A percentile compares a stretch with the other conserved stretches of the same genome.
Conservation (phyloP, 1,140 invertebrate genomes). For the Papilio machaon region DNA sequence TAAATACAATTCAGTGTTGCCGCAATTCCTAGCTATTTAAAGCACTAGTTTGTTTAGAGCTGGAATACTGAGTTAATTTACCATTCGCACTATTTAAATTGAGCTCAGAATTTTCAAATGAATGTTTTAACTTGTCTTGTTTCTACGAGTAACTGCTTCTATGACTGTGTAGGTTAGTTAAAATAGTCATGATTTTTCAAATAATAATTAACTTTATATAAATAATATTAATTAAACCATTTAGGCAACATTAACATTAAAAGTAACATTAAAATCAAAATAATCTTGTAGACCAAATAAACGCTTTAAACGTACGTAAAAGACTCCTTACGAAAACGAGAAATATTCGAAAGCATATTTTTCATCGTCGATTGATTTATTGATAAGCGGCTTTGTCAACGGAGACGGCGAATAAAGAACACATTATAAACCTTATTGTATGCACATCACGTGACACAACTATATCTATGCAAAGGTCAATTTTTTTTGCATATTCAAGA, state of each 20-base stretch:
- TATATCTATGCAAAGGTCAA: background rate
- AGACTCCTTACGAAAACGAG: background rate
- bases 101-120: slow-evolving; percentile 18
- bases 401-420: slow-evolving; percentile 1
- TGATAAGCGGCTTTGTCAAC: slow-evolving; percentile 5
- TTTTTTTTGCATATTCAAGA: background rate
- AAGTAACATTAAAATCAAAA: background rate
- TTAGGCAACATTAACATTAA: too few species aligned
- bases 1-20: slow-evolving; percentile 23
- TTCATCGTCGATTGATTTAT: slow-evolving; percentile 8
- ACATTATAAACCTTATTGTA: background rate
- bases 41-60: slow-evolving; percentile 15
- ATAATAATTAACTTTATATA: background rate
- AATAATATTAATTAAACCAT: background rate
- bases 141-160: background rate
- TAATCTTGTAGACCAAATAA: background rate
- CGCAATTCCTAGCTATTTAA: slow-evolving; percentile 25
- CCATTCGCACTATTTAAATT: slow-evolving; percentile 4
- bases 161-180: background rate
- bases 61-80: slow-evolving; percentile 22
- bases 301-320: background rate
- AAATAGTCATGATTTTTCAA: background rate
- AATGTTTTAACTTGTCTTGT: background rate
- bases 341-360: background rate
- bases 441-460: background rate